A percentile compares a stretch with the other conserved stretches of the same genome.
Conservation (phyloP, 2,888 invertebrate species). For the Leucoma salicis region DNA sequence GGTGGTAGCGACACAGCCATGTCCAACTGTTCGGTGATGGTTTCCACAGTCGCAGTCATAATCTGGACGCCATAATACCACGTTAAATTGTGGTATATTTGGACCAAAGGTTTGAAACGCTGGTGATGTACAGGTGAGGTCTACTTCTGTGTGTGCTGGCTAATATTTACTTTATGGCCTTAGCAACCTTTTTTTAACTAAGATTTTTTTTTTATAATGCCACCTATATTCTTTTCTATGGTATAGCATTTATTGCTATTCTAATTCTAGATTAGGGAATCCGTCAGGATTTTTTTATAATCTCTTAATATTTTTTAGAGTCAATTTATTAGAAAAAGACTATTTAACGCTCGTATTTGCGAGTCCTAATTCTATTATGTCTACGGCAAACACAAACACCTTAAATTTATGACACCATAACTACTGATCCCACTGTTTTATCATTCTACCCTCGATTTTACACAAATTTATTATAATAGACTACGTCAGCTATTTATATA, state of each 20-base stretch:
- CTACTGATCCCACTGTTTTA: conserved; percentile 14
- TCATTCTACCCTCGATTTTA: conserved; percentile 3
- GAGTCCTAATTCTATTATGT: no score
- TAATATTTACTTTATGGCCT: no score
- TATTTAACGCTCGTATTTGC: no score
- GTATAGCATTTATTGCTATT: no score
- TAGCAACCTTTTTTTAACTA: no score
- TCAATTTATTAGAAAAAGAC: no score
- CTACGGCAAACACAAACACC: no score
- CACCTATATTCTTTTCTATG: no score
- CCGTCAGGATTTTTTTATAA: no score
- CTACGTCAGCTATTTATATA: conserved; percentile 26
- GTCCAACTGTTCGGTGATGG: conserved; percentile 94
- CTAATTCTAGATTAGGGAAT: no score
- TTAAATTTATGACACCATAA: conserved; percentile 11
- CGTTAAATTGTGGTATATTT: neutral
- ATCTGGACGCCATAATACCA: conserved; percentile 81
- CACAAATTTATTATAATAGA: conserved; percentile 9
- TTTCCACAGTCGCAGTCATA: conserved; percentile 97
- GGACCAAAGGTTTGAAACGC: neutral
- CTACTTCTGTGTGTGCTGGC: conserved; percentile 10
- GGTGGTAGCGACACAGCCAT: conserved; percentile 94
- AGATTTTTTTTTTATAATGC: no score
- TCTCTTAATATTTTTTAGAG: no score
- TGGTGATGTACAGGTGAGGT: neutral